A percentile compares a stretch with the other conserved stretches of the same genome.
Conservation (phyloP, 2,888 invertebrate species). For the Eupithecia subumbrata region DNA sequence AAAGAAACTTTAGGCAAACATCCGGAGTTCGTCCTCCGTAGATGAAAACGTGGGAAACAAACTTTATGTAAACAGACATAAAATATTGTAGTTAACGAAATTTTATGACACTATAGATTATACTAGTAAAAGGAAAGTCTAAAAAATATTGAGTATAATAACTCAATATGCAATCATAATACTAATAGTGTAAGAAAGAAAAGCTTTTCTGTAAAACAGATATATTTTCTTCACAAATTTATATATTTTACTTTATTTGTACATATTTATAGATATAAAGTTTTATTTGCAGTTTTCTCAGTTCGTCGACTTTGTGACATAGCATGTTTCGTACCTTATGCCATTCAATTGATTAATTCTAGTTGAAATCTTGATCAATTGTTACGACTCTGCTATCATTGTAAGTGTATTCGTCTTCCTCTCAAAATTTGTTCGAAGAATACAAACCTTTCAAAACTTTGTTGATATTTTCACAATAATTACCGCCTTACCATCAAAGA, state of each 20-base stretch:
- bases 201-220: too few relatives aligned
- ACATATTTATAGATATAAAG: too few relatives aligned
- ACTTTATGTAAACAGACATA: conserved; percentile 5
- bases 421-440: not conserved
- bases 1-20: conserved; percentile 56
- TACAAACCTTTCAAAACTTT: not conserved
- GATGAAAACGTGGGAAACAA: conserved; percentile 54
- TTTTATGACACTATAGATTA: not conserved
- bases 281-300: too few relatives aligned
- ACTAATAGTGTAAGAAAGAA: too few relatives aligned
- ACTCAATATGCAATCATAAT: too few relatives aligned
- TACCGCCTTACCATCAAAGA: conserved; percentile 1
- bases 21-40: conserved; percentile 51
- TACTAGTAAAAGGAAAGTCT: not conserved
- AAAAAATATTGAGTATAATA: not conserved
- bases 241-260: too few relatives aligned
- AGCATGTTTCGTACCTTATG: too few relatives aligned
- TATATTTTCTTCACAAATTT: too few relatives aligned
- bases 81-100: not conserved
- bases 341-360: not conserved
- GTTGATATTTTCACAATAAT: not conserved
- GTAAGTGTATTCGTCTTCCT: not conserved
- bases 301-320: too few relatives aligned
- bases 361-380: too few relatives aligned
- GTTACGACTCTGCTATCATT: not conserved